phyloP scores from a whole-genome alignment of 2,113 vertebrate species.

The Romanogobio albipinnatus region DNA sequence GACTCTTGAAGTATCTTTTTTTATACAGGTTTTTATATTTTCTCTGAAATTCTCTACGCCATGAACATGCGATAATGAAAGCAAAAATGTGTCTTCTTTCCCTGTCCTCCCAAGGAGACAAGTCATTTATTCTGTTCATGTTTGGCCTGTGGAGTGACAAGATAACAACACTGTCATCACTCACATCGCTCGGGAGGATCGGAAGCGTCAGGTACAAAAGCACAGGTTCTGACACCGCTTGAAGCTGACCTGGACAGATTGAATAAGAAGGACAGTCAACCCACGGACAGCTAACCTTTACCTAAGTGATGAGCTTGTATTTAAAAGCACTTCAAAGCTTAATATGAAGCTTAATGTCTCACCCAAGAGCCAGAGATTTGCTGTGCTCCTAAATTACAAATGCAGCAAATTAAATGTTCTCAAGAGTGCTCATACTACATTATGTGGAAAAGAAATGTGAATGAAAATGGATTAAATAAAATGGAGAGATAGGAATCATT shows the following conservation, averaged over 20 bases:
- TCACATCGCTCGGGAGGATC: constrained; percentile 4
- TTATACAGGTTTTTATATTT: not conserved
- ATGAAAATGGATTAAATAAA: not conserved
- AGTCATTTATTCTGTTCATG: constrained; percentile 32
- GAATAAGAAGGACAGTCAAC: not conserved
- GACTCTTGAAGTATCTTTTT: not conserved
- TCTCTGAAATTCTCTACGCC: not conserved
- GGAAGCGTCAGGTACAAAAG: not conserved
- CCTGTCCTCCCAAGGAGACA: not conserved
- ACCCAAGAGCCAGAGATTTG: not conserved
- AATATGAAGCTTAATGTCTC: not conserved
- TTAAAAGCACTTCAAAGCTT: constrained; percentile 3
- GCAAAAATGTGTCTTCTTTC: not conserved
- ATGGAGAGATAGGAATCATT: constrained; percentile 5
- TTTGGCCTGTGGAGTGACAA: constrained; percentile 21
- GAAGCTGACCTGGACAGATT: not conserved
- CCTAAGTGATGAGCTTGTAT: not conserved
- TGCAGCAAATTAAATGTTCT: constrained; percentile 14
- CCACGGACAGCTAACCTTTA: not conserved
- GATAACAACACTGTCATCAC: constrained; percentile 22
- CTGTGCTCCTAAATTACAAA: constrained; percentile 7
- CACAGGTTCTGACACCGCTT: not conserved
- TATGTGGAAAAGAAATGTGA: constrained; percentile 1
- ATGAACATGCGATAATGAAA: not conserved
- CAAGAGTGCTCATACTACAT: not conserved